Base-by-base conservation (phyloP, 2,113 vertebrate genomes). In the Steatornis caripensis region DNA sequence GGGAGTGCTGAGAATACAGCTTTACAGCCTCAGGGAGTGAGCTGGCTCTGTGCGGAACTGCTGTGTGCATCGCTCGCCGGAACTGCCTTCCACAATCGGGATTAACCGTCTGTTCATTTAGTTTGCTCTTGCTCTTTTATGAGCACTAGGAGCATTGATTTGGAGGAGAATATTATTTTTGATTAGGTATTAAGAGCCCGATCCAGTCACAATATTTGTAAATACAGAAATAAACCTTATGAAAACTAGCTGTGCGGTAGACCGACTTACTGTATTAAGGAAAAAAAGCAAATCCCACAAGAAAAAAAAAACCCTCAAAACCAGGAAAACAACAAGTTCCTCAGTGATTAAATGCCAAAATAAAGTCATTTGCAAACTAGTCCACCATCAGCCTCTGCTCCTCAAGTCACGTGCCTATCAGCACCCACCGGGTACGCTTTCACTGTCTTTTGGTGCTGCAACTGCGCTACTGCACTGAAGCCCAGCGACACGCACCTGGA, bases 401-500 rank as follows among this genome's bases (percentile, higher is more conserved):
- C 58, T 65, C n/a, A 58, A 22, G 24, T 36, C 15, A 29, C 53
- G 9, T 16, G 16, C 26, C 46, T 22, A 0, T 16, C 46, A 53
- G 60, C 57, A 41, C 11, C 26, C 15, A 0, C 7, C 3, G 22
- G 16, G 17, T 74, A 26, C 27, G 14, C 2, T 16, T 18, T 24
- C 68, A 27, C 18, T 15, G 27, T 24, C n/a, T 36, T 21, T 51
- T 45, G n/a, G 32, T 18, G 3, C 43, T 30, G 13, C 27, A 20
- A 1, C 32, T 11, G 37, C 4, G 0, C 69, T 49, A 6, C 61
- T 32, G 39, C 54, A 11, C 3, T 32, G 68, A 41, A 53, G 45
- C 45, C 17, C 34, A 39, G 39, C 45, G 26, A 11, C 41, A 27
- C 45, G 12, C 0, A 0, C 45, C 29, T n/a, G 29, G 39, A 2